These are phyloP conservation scores for Boloria selene DNA, from an alignment of 2,888 invertebrate species.

Conservation along the genomic window DNA sequence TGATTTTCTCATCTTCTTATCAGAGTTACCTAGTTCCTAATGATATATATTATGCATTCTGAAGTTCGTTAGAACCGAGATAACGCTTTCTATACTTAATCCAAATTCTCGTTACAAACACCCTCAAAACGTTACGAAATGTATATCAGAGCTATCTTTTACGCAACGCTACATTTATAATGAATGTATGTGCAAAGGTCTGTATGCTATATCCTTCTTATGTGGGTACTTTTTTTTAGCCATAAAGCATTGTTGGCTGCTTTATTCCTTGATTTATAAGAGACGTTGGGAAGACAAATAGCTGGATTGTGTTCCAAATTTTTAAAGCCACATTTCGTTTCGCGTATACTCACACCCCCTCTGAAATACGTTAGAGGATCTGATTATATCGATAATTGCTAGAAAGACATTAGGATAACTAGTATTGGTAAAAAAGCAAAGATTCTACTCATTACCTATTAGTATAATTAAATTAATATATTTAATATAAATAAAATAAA, in stretches of 20 bases:
- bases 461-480: too few species aligned
- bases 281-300: conserved; percentile 89
- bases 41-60: conserved; percentile 10
- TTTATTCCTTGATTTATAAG: conserved; percentile 87
- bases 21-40: not conserved
- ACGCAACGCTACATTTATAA: conserved; percentile 76
- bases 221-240: conserved; percentile 81
- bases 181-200: conserved; percentile 67
- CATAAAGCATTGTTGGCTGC: conserved; percentile 85
- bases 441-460: too few species aligned
- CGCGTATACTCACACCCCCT: conserved; percentile 78
- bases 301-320: conserved; percentile 90
- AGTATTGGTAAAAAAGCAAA: too few species aligned
- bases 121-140: conserved; percentile 24
- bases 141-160: conserved; percentile 55
- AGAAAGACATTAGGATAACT: not conserved
- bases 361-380: conserved; percentile 60
- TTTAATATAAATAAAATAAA: too few species aligned
- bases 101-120: conserved; percentile 24
- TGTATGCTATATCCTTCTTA: conserved; percentile 81
- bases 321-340: conserved; percentile 90
- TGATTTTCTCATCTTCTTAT: not conserved
- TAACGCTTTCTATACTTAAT: too few species aligned
- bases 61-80: conserved; percentile 3
- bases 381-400: conserved; percentile 40